Conservation (phyloP, 2,888 invertebrate genomes). For the Harmothoe impar region DNA sequence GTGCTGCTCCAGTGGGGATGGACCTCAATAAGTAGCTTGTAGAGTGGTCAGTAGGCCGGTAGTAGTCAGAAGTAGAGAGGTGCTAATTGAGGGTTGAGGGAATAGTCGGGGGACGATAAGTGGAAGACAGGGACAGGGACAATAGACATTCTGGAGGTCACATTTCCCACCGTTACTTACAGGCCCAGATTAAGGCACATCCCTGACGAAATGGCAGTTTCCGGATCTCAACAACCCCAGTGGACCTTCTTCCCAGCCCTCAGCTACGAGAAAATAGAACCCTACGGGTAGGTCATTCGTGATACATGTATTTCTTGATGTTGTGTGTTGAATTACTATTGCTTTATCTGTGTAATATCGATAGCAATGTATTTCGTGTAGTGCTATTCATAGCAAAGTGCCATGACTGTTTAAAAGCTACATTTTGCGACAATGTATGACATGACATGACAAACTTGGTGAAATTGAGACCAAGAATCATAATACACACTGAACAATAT, state of each 20-base stretch:
- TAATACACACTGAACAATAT: no score
- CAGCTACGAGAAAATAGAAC: constrained; percentile 45
- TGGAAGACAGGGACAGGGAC: neutral
- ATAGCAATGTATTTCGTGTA: no score
- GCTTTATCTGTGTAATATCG: no score
- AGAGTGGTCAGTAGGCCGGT: neutral
- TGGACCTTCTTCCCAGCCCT: constrained; percentile 60
- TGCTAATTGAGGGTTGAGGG: neutral
- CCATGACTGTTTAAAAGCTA: no score
- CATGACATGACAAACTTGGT: no score
- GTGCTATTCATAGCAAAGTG: no score
- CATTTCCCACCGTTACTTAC: constrained; percentile 7
- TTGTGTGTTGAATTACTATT: no score
- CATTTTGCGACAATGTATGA: no score
- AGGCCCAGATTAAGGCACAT: constrained; percentile 3
- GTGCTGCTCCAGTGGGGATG: neutral
- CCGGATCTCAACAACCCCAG: constrained; percentile 42
- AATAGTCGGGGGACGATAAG: neutral
- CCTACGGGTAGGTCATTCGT: constrained; percentile 49
- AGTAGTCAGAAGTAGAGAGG: neutral
- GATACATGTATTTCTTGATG: neutral
- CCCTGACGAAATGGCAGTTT: constrained; percentile 40
- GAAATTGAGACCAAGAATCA: no score
- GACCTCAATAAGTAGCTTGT: neutral
- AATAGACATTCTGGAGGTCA: neutral